These are phyloP conservation scores for Zaprionus kolodkinae DNA, from an alignment of 1,140 invertebrate species.

Conservation along the genomic window DNA sequence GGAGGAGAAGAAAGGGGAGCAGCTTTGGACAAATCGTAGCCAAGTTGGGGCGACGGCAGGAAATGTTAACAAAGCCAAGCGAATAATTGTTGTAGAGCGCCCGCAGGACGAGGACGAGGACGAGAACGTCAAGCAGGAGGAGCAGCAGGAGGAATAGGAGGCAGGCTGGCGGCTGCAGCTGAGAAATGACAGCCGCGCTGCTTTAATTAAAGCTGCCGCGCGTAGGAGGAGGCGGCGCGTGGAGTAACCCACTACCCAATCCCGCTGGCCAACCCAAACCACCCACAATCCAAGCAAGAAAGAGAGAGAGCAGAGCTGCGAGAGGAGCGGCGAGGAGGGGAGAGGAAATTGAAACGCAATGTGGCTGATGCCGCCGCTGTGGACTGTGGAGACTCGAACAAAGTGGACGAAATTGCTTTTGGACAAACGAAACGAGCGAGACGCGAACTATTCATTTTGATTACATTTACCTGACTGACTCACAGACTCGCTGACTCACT, in stretches of 20 bases:
- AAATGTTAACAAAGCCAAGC: constrained; percentile 77
- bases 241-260: constrained; percentile 23
- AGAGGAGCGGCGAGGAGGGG: background rate
- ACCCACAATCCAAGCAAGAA: constrained; percentile 11
- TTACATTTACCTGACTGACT: constrained; percentile 64
- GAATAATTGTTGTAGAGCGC: constrained; percentile 70
- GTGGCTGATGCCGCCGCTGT: constrained; percentile 74
- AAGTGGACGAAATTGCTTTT: constrained; percentile 82
- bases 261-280: background rate
- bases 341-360: constrained; percentile 74
- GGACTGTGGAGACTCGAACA: constrained; percentile 76
- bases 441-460: constrained; percentile 65
- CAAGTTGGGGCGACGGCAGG: constrained; percentile 37
- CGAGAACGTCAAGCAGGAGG: background rate
- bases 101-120: constrained; percentile 1
- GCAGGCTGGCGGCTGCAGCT: constrained; percentile 48
- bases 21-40: constrained; percentile 32
- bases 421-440: constrained; percentile 43
- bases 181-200: constrained; percentile 74
- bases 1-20: constrained; percentile 15
- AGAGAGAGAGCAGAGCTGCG: background rate
- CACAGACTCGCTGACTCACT: too few species aligned
- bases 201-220: constrained; percentile 75
- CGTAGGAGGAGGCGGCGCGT: constrained; percentile 47
- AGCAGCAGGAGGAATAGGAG: background rate